Conservation (phyloP, 2,113 vertebrate species). For the Macquaria ambigua region DNA sequence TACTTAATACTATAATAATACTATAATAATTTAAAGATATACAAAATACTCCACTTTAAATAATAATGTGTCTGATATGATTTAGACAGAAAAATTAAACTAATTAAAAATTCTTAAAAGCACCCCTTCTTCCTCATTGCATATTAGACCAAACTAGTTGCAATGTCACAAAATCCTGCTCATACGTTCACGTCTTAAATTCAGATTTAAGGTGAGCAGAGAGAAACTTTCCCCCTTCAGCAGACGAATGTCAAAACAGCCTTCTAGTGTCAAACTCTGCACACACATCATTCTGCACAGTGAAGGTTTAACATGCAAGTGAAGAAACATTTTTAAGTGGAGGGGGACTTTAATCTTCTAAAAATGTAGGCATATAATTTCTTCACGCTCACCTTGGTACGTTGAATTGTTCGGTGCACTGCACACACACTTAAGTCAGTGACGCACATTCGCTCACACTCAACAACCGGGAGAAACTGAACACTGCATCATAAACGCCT, state of each 20-base stretch:
- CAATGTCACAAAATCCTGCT: not conserved
- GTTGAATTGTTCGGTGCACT: not conserved
- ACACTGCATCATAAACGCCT: not conserved
- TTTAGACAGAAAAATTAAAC: not conserved
- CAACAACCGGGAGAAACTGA: not conserved
- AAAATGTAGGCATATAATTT: not conserved
- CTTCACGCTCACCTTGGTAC: not conserved
- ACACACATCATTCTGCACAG: not conserved
- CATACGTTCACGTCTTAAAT: too few species aligned
- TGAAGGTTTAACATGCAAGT: not conserved
- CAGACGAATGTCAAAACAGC: not conserved
- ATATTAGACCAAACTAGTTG: not conserved
- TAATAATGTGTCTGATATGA: not conserved
- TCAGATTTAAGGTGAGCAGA: not conserved
- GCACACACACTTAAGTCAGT: not conserved
- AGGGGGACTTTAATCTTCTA: not conserved
- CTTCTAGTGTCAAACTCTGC: not conserved
- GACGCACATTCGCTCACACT: not conserved
- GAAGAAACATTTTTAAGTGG: not conserved
- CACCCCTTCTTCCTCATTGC: not conserved
- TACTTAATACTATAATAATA: too few species aligned
- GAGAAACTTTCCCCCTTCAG: not conserved
- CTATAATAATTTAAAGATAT: not conserved
- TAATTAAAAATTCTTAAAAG: not conserved
- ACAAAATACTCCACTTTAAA: not conserved